Percentiles rank a stretch among this genome's conserved stretches.
Conservation (phyloP, 2,888 invertebrate genomes). For the Colletes collaris region DNA sequence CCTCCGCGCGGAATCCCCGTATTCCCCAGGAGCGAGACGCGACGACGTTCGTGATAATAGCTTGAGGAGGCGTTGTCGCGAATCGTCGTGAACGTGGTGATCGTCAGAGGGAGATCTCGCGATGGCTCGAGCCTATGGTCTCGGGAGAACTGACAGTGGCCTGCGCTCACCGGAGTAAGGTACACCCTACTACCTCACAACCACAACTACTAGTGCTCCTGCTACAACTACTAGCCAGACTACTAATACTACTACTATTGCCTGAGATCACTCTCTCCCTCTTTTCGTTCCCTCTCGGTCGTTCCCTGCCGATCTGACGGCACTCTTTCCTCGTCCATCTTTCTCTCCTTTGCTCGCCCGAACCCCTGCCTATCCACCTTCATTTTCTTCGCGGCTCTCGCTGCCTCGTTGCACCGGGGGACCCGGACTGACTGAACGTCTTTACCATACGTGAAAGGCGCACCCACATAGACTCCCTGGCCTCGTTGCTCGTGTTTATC, state of each 20-base stretch:
- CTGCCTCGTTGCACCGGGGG: conserved; percentile 49
- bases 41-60: conserved; percentile 49
- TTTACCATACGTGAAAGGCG: conserved; percentile 69
- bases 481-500: conserved; percentile 58
- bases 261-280: conserved; percentile 63
- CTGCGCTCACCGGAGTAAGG: conserved; percentile 78
- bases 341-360: conserved; percentile 40
- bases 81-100: conserved; percentile 49
- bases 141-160: conserved; percentile 78
- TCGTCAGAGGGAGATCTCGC: conserved; percentile 71
- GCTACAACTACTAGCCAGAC: conserved; percentile 64
- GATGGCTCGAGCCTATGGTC: conserved; percentile 77
- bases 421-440: conserved; percentile 58
- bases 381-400: conserved; percentile 63
- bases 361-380: conserved; percentile 66
- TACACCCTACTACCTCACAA: conserved; percentile 75
- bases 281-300: conserved; percentile 41
- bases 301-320: conserved; percentile 42
- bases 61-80: conserved; percentile 52
- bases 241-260: conserved; percentile 59
- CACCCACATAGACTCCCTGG: conserved; percentile 63
- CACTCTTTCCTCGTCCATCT: conserved; percentile 44
- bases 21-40: conserved; percentile 38
- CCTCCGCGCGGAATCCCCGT: conserved; percentile 33
- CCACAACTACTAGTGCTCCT: conserved; percentile 67